Evolutionary conservation across 92 coral and sea anemone species (phyloP), one percentile per base, ranked within the genome.

Genomic region (Phenganax marumi): DNA sequence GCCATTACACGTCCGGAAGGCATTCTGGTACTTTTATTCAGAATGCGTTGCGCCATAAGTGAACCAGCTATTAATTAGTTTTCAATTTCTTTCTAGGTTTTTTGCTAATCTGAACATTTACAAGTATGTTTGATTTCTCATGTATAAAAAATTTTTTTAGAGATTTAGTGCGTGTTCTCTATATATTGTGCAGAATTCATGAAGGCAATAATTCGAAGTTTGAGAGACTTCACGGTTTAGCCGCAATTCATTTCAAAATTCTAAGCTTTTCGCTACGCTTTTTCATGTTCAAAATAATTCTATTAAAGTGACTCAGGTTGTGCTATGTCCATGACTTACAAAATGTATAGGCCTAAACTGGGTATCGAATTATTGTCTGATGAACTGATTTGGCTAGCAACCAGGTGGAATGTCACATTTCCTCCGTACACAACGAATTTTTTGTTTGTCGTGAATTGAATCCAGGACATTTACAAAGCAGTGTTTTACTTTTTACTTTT

Each of bases 81-180:
- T 26, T 50, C 18, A 11, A 24, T n/a, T 74, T 74, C 26, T 12
- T 51, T 19, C 17, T 43, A 76, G 81, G 81, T 56, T 76, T 57
- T 19, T 76, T 76, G 68, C 52, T 62, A 58, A 76, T 58, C 58
- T 76, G 48, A 76, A 76, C 23, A 5, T 76, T n/a, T 76, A 76
- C 81, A 76, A 76, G 81, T 76, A 76, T 10, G 81, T 74, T 74
- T 11, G 13, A n/a, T 10, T 63, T 39, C 25, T 63, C 7, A 2
- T 63, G 0, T 63, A 18, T 2, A 4, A 18, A 63, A 63, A 18
- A n/a, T n/a, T n/a, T 63, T 18, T 33, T 33, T 33, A 33, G 3
- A 33, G 10, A 63, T 10, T 63, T 63, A 3, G 70, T 10, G 16
- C 70, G 22, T 63, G 16, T 63, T 12, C 10, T 33, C 43, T 33